Percentiles rank a stretch among this genome's conserved stretches.
Evolutionary conservation across 1,140 invertebrate genomes (phyloP).

Genomic region (Caenorhabditis latens): DNA sequence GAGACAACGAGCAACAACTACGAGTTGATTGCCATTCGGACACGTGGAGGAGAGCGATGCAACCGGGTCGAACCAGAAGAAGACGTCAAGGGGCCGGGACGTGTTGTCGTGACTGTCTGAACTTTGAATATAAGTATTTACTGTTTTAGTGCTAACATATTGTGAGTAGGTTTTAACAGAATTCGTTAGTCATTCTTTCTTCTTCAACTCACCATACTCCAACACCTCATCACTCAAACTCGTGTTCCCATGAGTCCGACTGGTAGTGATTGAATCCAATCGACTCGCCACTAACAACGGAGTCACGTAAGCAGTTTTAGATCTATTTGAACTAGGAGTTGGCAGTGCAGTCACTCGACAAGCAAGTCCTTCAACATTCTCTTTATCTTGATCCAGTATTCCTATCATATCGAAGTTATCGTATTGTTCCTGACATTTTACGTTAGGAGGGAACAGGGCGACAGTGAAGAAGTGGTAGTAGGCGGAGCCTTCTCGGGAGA

Average conservation of each 20-base stretch:
- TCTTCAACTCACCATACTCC: conserved; percentile 61
- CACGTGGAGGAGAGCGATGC: conserved; percentile 80
- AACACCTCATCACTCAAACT: conserved; percentile 62
- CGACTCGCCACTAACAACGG: conserved; percentile 55
- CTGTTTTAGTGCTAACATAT: too few species aligned
- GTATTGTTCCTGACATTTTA: conserved; percentile 61
- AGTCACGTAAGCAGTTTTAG: conserved; percentile 16
- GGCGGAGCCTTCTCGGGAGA: conserved; percentile 64
- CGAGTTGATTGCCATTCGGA: conserved; percentile 80
- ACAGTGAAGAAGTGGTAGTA: conserved; percentile 65
- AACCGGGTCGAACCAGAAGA: conserved; percentile 64
- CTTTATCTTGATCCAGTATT: conserved; percentile 43
- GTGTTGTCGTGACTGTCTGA: conserved; percentile 58
- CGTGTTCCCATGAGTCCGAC: background rate
- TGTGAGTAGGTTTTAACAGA: too few species aligned
- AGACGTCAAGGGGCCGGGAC: conserved; percentile 62
- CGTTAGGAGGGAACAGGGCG: conserved; percentile 57
- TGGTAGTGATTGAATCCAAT: conserved; percentile 54
- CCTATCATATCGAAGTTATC: conserved; percentile 57
- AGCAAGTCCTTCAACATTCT: conserved; percentile 30
- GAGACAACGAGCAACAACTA: conserved; percentile 80
- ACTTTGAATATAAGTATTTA: too few species aligned
- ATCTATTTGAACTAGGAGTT: background rate
- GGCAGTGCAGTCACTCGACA: conserved; percentile 65
- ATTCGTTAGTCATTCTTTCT: too few species aligned